These are phyloP conservation scores for Carassius gibelio DNA, from an alignment of 2,113 vertebrate species.

Conservation along the genomic window DNA sequence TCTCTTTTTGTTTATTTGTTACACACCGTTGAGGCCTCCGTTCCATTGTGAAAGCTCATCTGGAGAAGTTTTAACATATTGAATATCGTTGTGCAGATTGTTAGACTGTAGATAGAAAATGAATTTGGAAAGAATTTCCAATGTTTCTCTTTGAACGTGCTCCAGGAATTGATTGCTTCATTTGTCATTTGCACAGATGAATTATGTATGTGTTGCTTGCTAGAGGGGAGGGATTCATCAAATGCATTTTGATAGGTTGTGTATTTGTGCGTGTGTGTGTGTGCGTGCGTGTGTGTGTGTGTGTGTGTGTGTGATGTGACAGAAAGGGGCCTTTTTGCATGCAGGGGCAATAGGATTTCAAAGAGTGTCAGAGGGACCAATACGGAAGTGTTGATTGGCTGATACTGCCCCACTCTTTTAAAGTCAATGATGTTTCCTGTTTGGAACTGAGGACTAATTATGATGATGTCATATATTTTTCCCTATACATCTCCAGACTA, in stretches of 20 bases:
- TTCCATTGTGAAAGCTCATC: conserved; percentile 25
- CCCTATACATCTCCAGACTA: neutral
- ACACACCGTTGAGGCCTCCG: neutral
- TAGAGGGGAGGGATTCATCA: conserved; percentile 69
- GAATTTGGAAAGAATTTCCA: conserved; percentile 68
- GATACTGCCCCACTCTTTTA: neutral
- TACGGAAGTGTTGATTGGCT: conserved; percentile 18
- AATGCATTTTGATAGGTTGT: conserved; percentile 32
- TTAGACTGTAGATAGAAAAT: conserved; percentile 63
- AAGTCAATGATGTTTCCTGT: conserved; percentile 15
- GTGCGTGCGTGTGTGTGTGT: no score
- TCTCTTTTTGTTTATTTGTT: neutral
- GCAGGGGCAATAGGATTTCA: neutral
- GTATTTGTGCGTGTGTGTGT: neutral
- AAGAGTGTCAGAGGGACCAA: neutral
- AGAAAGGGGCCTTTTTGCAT: neutral
- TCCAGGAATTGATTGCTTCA: conserved; percentile 71
- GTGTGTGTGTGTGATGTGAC: conserved; percentile 17
- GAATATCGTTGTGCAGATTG: conserved; percentile 52
- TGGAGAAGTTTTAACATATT: conserved; percentile 51
- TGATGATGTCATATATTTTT: neutral
- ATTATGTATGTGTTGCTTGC: conserved; percentile 73
- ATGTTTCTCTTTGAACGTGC: conserved; percentile 70
- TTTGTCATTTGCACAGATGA: conserved; percentile 74
- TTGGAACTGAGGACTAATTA: conserved; percentile 2